phyloP scores from a whole-genome alignment of 2,113 vertebrate genomes.

The Pseudolaguvia tuberculata region DNA sequence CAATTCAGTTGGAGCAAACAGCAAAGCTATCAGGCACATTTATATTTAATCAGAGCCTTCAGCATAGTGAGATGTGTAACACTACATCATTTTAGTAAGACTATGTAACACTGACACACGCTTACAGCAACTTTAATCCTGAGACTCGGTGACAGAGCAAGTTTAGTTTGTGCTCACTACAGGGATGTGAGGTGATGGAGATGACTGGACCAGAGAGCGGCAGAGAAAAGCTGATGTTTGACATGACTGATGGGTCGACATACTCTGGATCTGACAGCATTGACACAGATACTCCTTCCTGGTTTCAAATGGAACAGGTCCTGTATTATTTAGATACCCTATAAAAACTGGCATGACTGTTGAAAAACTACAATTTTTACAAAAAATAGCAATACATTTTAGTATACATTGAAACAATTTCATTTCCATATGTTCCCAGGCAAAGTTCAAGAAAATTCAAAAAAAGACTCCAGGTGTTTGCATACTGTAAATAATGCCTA shows the following conservation, averaged over 20 bases:
- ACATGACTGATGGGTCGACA: constrained; percentile 34
- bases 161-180: constrained; percentile 21
- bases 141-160: constrained; percentile 23
- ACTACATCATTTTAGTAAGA: constrained; percentile 12
- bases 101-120: constrained; percentile 1
- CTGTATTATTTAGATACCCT: constrained; percentile 4
- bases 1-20: constrained; percentile 22
- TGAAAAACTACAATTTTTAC: neutral
- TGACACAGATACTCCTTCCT: constrained; percentile 3
- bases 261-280: constrained; percentile 10
- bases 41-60: constrained; percentile 24
- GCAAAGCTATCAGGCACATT: constrained; percentile 29
- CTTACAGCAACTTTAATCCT: constrained; percentile 37
- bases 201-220: constrained; percentile 12
- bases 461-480: neutral
- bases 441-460: neutral
- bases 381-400: neutral
- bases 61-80: constrained; percentile 36
- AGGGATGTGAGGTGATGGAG: constrained; percentile 15
- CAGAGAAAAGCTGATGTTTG: constrained; percentile 27
- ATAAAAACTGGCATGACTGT: neutral
- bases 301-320: constrained; percentile 6
- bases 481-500: neutral
- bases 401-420: neutral
- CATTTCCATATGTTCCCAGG: neutral